Base-by-base conservation (phyloP, 2,113 vertebrate species). In the Saimiri boliviensis region DNA sequence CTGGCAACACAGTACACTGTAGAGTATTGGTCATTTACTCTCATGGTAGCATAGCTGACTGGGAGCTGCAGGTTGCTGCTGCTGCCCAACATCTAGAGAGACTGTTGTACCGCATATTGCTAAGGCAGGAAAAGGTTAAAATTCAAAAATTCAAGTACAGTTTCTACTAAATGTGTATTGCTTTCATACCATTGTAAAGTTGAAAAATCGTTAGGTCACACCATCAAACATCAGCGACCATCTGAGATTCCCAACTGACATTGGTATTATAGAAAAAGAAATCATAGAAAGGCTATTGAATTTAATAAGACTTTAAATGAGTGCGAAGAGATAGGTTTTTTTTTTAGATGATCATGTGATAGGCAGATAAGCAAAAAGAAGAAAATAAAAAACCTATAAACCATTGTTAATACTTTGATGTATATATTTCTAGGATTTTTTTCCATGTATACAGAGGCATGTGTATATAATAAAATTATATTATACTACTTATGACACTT, bases 261-360 rank as follows among this genome's bases (percentile, higher is more conserved):
- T 21, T 73, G 11, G 1, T 85, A 91, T 88, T 88, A 68, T 71
- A 85, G 11, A 71, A 27, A 84, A 68, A 93, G 81, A 73, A 95
- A 89, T 91, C 23, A 71, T 71, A 94, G 40, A 66, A 96, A 92
- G 52, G 79, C 45, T 88, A 66, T n/a, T 94, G 11, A 81, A 66
- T 89, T 93, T 54, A 97, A 16, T 58, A 92, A 95, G 35, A 70
- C 23, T 35, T 66, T 10, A 89, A 63, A 60, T 93, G 12, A 91
- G 6, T 86, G 20, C 88, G 12, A 94, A 86, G 54, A 54, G 91
- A 91, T 5, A 30, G 58, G 30, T 47, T 73, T 80, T 83, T n/a
- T 77, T 89, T 45, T 32, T 17, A 60, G 35, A 60, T 94, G 58
- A 54, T 71, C 16, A 27, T 91, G 21, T 86, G 32, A 20, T 90